A percentile compares a stretch with the other conserved stretches of the same genome.
Conservation (phyloP, 2,797 vertebrate species). For the Discoglossus pictus region DNA sequence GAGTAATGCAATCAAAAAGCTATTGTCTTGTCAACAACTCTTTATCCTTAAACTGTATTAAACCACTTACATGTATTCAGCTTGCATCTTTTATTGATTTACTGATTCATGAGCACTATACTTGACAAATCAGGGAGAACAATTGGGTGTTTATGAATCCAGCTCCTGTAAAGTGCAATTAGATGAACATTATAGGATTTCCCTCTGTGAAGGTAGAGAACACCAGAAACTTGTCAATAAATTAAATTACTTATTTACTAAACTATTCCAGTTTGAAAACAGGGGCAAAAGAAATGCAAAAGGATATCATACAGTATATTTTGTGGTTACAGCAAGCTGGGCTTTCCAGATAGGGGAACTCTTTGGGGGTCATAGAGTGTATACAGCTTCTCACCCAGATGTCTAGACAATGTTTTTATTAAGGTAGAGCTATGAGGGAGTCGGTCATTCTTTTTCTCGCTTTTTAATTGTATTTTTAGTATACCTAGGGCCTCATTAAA, state of each 20-base stretch:
- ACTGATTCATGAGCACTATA: slow-evolving; percentile 7
- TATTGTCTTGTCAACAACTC: too few relatives aligned
- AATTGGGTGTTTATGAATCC: neutral
- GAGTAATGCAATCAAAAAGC: too few relatives aligned
- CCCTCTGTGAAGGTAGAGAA: neutral
- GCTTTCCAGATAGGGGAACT: too few relatives aligned
- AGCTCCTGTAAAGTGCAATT: slow-evolving; percentile 3
- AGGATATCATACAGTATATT: neutral
- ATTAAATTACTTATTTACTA: slow-evolving; percentile 8
- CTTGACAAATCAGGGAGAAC: slow-evolving; percentile 13
- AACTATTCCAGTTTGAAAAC: neutral
- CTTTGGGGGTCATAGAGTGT: too few relatives aligned
- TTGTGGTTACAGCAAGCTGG: neutral
- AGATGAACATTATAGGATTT: slow-evolving; percentile 14
- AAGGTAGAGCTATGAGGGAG: too few relatives aligned
- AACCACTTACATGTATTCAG: slow-evolving; percentile 4
- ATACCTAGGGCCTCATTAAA: too few relatives aligned
- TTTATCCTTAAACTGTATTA: too few relatives aligned
- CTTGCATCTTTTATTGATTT: slow-evolving; percentile 1
- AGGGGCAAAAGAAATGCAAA: neutral
- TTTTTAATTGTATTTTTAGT: too few relatives aligned
- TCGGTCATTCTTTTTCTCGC: too few relatives aligned
- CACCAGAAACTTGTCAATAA: slow-evolving; percentile 17
- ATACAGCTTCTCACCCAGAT: too few relatives aligned
- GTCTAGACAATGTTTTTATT: too few relatives aligned